Conservation (phyloP, 1,140 invertebrate genomes). For the Leptonema lineaticorne region DNA sequence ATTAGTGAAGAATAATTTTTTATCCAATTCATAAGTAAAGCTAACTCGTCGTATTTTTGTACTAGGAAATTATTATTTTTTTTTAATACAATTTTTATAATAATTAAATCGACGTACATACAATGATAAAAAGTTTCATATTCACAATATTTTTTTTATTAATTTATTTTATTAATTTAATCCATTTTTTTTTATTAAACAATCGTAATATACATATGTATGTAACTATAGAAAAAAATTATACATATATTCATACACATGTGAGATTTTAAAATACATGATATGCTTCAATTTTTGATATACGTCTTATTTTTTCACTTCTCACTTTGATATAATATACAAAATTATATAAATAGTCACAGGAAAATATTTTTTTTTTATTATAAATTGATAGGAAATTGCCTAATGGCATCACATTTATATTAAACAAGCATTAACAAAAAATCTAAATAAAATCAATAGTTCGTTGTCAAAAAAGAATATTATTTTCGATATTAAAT, state of each 20-base stretch:
- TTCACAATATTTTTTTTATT: neutral
- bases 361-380: neutral
- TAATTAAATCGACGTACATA: conserved; percentile 3
- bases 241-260: neutral
- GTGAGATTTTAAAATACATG: conserved; percentile 18
- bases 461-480: too few species aligned
- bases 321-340: neutral
- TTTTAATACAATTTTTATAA: too few species aligned
- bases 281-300: conserved; percentile 24
- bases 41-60: conserved; percentile 13
- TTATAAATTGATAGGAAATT: neutral
- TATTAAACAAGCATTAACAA: too few species aligned
- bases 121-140: conserved; percentile 1
- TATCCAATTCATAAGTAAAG: neutral
- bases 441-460: too few species aligned
- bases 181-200: neutral
- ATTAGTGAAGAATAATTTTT: too few species aligned
- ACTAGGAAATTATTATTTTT: conserved; percentile 14
- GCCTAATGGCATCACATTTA: neutral
- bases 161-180: neutral
- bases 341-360: neutral
- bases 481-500: too few species aligned
- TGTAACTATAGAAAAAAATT: neutral
- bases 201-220: conserved; percentile 5
- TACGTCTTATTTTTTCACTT: neutral